Evolutionary conservation across 2,888 invertebrate genomes (phyloP), one percentile per base, ranked within the genome.

Genomic region (Habroteleia sp.): DNA sequence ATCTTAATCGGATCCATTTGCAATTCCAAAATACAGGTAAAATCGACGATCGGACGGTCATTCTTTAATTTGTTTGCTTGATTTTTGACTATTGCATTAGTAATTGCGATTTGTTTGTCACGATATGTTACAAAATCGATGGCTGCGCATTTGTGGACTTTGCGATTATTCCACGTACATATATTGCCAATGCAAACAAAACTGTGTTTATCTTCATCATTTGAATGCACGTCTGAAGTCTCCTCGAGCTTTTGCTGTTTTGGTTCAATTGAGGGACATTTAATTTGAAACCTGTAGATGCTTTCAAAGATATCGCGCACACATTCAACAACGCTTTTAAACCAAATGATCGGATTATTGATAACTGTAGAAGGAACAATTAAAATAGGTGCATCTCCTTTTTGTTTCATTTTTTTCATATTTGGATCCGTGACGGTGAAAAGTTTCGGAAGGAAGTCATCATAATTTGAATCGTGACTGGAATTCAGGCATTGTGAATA

Each of bases 181-280:
- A 84, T 77, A n/a, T 79, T 77, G 1, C 88, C 87, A 0, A 44
- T 77, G 62, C 89, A 89, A 6, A 78, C 77, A 29, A 89, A 81
- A 0, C 76, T 17, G 27, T 85, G 69, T 56, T 82, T 80, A 25
- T 84, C 77, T 7, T 81, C 65, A 17, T 80, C 79, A 6, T 82
- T 82, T 0, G 87, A 84, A 50, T 89, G 87, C 4, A 89, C 85
- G 75, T 89, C 87, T 3, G 84, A 85, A n/a, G 87, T 80, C 3
- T 80, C 79, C 1, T 86, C 85, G 1, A 84, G 54, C 77, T 88
- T 89, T 46, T 82, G 85, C 27, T 86, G 83, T 56, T 90, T 89
- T 1, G 72, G 50, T 25, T 83, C 77, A 2, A 31, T 23, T 2
- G 75, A 66, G 1, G 80, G 69, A 6, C 82, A 17, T 27, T 86